Conservation (phyloP, 2,797 vertebrate genomes). For the Paramormyrops hopkinsi region DNA sequence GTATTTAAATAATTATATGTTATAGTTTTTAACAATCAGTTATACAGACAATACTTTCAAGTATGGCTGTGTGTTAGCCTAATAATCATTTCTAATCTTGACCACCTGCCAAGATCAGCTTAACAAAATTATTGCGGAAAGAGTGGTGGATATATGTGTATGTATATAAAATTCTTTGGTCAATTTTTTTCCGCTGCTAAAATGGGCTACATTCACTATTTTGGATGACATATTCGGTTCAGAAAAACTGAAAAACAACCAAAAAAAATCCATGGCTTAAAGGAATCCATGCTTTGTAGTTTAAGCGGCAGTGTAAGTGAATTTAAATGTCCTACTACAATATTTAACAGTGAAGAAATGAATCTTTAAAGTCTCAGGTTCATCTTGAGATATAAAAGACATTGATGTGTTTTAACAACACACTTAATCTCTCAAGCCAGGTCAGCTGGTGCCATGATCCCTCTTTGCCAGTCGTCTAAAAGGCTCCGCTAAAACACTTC, state of each 20-base stretch:
- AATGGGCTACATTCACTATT: not conserved
- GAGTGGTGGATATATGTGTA: not conserved
- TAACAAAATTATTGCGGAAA: not conserved
- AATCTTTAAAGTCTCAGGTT: constrained; percentile 1
- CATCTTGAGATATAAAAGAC: not conserved
- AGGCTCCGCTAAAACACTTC: constrained; percentile 1
- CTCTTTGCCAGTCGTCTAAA: constrained; percentile 4
- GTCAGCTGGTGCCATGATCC: constrained; percentile 3
- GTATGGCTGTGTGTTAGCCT: not conserved
- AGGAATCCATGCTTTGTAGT: constrained; percentile 4
- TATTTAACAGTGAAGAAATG: constrained; percentile 8
- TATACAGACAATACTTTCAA: not conserved
- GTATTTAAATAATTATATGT: not conserved
- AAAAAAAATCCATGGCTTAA: not conserved
- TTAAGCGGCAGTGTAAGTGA: not conserved
- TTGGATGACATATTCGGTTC: not conserved
- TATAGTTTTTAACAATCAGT: not conserved
- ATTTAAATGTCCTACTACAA: constrained; percentile 1
- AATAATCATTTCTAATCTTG: not conserved
- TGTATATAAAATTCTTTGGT: not conserved
- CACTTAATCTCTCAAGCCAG: not conserved
- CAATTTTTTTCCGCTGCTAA: not conserved
- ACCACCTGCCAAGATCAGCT: constrained; percentile 8
- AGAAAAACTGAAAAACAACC: constrained; percentile 5
- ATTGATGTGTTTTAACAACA: constrained; percentile 10